Evolutionary conservation across 2,888 invertebrate species (phyloP).

Genomic region (Orgyia antiqua): DNA sequence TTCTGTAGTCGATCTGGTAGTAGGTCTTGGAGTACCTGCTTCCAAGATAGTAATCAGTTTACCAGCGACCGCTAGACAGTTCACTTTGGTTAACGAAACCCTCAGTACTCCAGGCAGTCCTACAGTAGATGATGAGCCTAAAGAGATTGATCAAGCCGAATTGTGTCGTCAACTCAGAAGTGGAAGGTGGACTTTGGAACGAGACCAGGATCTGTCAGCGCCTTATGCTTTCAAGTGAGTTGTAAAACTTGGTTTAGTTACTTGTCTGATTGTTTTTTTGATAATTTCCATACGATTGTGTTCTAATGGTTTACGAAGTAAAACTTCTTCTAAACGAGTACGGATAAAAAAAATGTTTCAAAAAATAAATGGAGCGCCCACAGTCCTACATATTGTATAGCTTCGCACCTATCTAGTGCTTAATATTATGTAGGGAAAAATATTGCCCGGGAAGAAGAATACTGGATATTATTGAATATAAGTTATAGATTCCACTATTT

Average conservation of each 20-base stretch:
- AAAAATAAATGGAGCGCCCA: no score
- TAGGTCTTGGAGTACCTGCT: constrained; percentile 83
- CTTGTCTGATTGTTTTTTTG: no score
- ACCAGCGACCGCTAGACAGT: constrained; percentile 83
- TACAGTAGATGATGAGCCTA: constrained; percentile 75
- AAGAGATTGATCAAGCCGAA: constrained; percentile 77
- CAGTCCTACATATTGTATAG: no score
- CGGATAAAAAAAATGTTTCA: no score
- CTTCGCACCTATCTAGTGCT: no score
- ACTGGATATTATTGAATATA: no score
- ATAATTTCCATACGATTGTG: no score
- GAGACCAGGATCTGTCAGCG: constrained; percentile 87
- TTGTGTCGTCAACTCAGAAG: constrained; percentile 78
- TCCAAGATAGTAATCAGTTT: constrained; percentile 84
- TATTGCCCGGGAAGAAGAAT: no score
- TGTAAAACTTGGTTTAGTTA: not conserved
- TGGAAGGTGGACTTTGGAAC: constrained; percentile 84
- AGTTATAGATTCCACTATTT: no score
- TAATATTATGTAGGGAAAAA: no score
- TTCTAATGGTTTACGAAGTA: no score
- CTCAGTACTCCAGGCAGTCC: constrained; percentile 85
- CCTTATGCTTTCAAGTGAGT: constrained; percentile 84
- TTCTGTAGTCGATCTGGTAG: constrained; percentile 84
- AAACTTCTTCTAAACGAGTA: no score
- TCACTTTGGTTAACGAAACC: constrained; percentile 80